phyloP scores from a whole-genome alignment of 2,113 vertebrate species.

The Microtus oregoni region DNA sequence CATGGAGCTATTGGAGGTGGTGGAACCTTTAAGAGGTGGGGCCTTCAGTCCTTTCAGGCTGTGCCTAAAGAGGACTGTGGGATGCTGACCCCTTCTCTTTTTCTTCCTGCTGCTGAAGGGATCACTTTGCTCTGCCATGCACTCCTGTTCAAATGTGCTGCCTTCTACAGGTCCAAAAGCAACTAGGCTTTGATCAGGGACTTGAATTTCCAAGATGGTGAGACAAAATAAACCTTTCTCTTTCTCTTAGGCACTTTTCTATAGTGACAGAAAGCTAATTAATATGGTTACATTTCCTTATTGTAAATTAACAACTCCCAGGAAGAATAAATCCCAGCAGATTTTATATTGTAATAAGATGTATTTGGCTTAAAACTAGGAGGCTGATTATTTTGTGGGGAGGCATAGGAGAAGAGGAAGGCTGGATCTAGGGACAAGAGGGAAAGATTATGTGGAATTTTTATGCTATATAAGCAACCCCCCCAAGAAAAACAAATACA shows the following conservation, averaged over 20 bases:
- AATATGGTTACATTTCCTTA: background rate
- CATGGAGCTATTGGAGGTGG: background rate
- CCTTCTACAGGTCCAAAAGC: background rate
- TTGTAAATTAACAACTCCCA: constrained; percentile 1
- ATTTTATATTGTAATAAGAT: background rate
- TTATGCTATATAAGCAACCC: background rate
- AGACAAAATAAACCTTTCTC: background rate
- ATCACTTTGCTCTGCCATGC: background rate
- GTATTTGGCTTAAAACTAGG: background rate
- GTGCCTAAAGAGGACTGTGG: background rate
- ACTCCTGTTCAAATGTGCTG: background rate
- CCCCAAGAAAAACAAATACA: background rate
- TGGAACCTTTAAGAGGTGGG: background rate
- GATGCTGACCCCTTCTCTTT: background rate
- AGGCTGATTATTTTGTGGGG: background rate
- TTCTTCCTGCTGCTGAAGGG: background rate
- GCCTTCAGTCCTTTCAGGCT: background rate
- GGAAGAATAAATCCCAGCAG: constrained; percentile 7
- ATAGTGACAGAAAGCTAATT: background rate
- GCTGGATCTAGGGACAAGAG: background rate
- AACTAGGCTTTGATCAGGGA: background rate
- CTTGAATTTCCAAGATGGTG: background rate
- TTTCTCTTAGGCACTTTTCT: background rate
- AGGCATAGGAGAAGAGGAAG: background rate
- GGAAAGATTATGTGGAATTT: constrained; percentile 15